Evolutionary conservation across 2,797 vertebrate genomes (phyloP).

Genomic region (Sandelia bainsii): DNA sequence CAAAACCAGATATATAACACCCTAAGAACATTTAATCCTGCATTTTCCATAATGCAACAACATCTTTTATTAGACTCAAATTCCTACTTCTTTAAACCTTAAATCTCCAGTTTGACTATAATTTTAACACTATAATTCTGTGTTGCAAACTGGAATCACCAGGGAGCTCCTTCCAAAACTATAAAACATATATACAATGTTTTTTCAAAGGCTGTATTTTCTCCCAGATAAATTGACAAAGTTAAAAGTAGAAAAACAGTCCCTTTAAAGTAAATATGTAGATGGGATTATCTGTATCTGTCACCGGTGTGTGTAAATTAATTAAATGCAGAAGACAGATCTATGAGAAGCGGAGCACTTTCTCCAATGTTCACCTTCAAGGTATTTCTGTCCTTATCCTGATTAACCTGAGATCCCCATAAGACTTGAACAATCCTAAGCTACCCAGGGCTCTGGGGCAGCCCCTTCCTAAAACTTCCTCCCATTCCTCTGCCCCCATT

Average conservation of each 20-base stretch:
- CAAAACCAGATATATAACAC: not conserved
- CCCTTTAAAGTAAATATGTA: not conserved
- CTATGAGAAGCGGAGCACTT: conserved; percentile 54
- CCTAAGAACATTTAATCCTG: not conserved
- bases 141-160: too few relatives aligned
- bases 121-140: too few relatives aligned
- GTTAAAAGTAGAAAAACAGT: too few relatives aligned
- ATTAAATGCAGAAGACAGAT: conserved; percentile 54
- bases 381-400: conserved; percentile 86
- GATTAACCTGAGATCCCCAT: conserved; percentile 84
- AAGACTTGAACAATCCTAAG: conserved; percentile 82
- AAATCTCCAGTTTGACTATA: not conserved
- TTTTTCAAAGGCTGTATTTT: not conserved
- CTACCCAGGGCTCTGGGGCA: conserved; percentile 70
- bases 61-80: not conserved
- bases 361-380: conserved; percentile 79
- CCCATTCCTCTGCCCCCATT: conserved; percentile 34
- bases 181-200: not conserved
- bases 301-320: conserved; percentile 41
- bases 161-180: too few relatives aligned
- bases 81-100: not conserved
- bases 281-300: not conserved
- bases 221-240: too few relatives aligned
- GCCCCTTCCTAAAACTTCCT: conserved; percentile 64
- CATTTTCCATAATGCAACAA: conserved; percentile 18